Percentiles rank a stretch among this genome's conserved stretches.
phyloP scores from a whole-genome alignment of 2,888 invertebrate genomes.

The Pollenia griseotomentosa region DNA sequence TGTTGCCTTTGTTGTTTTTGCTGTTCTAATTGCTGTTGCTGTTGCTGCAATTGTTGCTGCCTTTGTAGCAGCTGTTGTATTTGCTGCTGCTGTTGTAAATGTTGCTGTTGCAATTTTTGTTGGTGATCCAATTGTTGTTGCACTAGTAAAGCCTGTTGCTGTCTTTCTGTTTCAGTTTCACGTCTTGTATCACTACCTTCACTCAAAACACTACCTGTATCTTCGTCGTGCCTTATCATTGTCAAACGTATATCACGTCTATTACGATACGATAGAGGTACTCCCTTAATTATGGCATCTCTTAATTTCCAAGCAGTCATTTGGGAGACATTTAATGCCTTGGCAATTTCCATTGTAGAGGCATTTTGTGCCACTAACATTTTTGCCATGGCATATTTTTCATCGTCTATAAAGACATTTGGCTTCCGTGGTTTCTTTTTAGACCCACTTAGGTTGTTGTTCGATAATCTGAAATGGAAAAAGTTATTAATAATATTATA shows the following conservation, averaged over 20 bases:
- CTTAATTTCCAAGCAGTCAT: constrained; percentile 84
- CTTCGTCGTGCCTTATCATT: constrained; percentile 58
- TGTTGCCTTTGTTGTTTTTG: constrained; percentile 75
- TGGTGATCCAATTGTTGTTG: constrained; percentile 70
- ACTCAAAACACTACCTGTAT: constrained; percentile 40
- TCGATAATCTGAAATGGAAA: constrained; percentile 32
- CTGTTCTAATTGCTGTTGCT: constrained; percentile 72
- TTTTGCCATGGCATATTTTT: constrained; percentile 83
- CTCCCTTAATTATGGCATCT: constrained; percentile 83
- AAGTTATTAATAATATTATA: too few relatives aligned
- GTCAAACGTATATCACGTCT: constrained; percentile 77
- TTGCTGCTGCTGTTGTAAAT: constrained; percentile 73
- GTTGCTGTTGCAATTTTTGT: constrained; percentile 74
- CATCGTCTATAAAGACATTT: constrained; percentile 83
- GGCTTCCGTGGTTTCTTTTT: constrained; percentile 83
- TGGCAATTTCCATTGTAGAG: constrained; percentile 83
- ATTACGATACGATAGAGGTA: constrained; percentile 83
- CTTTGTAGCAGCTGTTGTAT: constrained; percentile 72
- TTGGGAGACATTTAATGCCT: constrained; percentile 83
- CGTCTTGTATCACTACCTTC: constrained; percentile 56
- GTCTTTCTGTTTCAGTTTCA: constrained; percentile 62
- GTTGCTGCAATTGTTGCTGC: constrained; percentile 73
- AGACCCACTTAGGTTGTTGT: constrained; percentile 52
- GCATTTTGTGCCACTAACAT: constrained; percentile 82
- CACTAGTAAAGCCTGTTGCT: constrained; percentile 61